Conservation (phyloP, 2,797 vertebrate species). For the Trachops cirrhosus region DNA sequence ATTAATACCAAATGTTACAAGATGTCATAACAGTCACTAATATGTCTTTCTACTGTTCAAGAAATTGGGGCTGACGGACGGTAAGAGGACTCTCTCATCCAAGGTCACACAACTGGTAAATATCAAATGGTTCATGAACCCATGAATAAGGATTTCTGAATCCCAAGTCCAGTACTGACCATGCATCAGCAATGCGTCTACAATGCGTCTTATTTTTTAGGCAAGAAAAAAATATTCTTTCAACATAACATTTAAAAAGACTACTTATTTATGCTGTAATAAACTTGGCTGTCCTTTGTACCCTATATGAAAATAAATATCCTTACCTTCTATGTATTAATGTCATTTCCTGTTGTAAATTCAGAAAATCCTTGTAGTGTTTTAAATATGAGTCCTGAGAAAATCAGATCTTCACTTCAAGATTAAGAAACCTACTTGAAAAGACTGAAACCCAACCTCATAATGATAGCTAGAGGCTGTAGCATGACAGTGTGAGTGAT, state of each 20-base stretch:
- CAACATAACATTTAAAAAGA: not conserved
- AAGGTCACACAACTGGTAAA: not conserved
- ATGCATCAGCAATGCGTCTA: not conserved
- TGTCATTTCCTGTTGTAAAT: conserved; percentile 13
- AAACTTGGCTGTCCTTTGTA: not conserved
- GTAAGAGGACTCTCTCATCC: not conserved
- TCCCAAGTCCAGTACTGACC: not conserved
- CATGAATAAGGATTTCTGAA: not conserved
- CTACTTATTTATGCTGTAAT: not conserved
- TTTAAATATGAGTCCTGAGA: not conserved
- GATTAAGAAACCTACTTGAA: conserved; percentile 12
- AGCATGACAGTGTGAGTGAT: not conserved
- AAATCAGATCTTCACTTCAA: conserved; percentile 20
- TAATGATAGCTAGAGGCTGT: not conserved
- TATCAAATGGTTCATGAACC: not conserved
- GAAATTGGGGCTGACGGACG: not conserved
- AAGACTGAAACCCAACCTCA: not conserved
- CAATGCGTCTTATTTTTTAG: not conserved
- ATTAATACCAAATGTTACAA: not conserved
- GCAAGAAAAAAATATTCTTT: not conserved
- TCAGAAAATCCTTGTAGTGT: not conserved
- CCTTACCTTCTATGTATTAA: conserved; percentile 8
- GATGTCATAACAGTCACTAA: not conserved
- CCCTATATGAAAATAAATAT: not conserved
- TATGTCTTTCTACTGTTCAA: not conserved